A percentile compares a stretch with the other conserved stretches of the same genome.
phyloP scores from a whole-genome alignment of 2,888 invertebrate genomes.

The Micropterix aruncella region DNA sequence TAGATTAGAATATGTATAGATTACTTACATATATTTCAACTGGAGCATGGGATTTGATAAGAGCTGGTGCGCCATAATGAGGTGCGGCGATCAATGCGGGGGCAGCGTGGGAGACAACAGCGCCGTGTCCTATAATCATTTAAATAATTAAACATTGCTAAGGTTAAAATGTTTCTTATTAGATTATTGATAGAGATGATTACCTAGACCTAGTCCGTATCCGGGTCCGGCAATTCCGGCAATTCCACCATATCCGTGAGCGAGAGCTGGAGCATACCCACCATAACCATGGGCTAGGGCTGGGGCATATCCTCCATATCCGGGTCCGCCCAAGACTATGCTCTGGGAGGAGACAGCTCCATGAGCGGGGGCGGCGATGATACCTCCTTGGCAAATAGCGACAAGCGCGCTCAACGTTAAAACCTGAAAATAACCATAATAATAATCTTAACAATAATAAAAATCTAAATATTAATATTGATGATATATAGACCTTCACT shows the following conservation, averaged over 20 bases:
- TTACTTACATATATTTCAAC: constrained; percentile 36
- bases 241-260: constrained; percentile 5
- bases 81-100: constrained; percentile 11
- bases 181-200: background rate
- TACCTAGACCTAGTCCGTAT: background rate
- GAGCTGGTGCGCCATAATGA: constrained; percentile 5
- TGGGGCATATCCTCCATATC: constrained; percentile 19
- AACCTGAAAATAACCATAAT: too few relatives aligned
- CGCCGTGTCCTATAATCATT: constrained; percentile 7
- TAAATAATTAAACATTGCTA: too few relatives aligned
- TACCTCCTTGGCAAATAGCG: constrained; percentile 32
- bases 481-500: too few relatives aligned
- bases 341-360: constrained; percentile 31
- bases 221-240: constrained; percentile 4
- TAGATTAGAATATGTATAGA: too few relatives aligned
- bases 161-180: too few relatives aligned
- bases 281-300: constrained; percentile 16
- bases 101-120: constrained; percentile 7
- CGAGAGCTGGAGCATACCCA: constrained; percentile 17
- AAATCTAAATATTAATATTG: too few relatives aligned
- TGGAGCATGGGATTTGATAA: constrained; percentile 32
- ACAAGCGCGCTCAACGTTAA: constrained; percentile 23
- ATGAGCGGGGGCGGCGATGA: constrained; percentile 26
- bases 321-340: constrained; percentile 26
- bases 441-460: too few relatives aligned